A percentile compares a stretch with the other conserved stretches of the same genome.
Evolutionary conservation across 2,888 invertebrate species (phyloP).

Genomic region (Dolomedes plantarius): DNA sequence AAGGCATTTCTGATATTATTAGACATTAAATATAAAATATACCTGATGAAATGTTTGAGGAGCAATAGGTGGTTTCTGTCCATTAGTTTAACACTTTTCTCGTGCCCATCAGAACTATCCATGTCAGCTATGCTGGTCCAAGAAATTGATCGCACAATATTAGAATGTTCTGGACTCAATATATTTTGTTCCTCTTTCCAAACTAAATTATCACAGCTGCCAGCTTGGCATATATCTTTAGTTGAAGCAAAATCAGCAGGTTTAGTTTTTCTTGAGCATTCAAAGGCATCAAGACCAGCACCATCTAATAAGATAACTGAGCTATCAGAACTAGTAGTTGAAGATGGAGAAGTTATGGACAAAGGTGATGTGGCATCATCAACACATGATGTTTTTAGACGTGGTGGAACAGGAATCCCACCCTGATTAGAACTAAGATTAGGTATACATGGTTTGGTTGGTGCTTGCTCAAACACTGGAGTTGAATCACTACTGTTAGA

Average conservation of each 20-base stretch:
- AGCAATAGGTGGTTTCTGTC: constrained; percentile 32
- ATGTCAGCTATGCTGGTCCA: constrained; percentile 55
- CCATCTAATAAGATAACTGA: constrained; percentile 47
- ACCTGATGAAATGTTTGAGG: constrained; percentile 35
- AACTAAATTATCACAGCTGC: constrained; percentile 51
- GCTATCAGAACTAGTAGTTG: constrained; percentile 59
- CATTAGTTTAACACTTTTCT: neutral
- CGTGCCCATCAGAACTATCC: neutral
- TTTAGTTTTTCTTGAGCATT: neutral
- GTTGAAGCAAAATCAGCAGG: neutral
- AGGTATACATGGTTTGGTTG: neutral
- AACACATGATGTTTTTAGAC: constrained; percentile 46
- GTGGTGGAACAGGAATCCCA: constrained; percentile 32
- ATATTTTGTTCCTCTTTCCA: neutral
- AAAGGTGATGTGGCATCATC: constrained; percentile 37
- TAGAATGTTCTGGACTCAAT: neutral
- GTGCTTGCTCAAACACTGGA: constrained; percentile 27
- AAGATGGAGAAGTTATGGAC: constrained; percentile 55
- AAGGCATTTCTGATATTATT: too few relatives aligned
- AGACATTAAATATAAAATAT: too few relatives aligned
- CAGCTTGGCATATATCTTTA: neutral
- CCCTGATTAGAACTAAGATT: neutral
- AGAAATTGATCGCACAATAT: constrained; percentile 56
- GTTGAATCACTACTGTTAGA: constrained; percentile 34
- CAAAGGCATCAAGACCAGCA: neutral